Evolutionary conservation across 2,113 vertebrate genomes (phyloP).

Genomic region (Hippoglossus stenolepis): DNA sequence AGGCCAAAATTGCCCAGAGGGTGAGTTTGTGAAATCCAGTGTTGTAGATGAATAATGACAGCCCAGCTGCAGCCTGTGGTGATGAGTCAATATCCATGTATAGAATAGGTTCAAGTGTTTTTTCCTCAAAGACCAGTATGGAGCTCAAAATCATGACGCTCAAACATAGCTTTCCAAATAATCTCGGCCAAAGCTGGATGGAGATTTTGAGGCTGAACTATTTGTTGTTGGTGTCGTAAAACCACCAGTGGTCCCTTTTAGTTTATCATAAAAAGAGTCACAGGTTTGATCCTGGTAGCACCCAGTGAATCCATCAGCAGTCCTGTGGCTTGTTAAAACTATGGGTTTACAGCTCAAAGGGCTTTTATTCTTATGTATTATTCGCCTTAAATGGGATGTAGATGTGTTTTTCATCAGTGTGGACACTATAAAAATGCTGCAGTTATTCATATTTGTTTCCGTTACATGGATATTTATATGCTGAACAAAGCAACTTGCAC

Average conservation of each 20-base stretch:
- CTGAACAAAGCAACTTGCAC: background rate
- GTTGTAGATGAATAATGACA: slow-evolving; percentile 43
- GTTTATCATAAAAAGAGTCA: too few relatives aligned
- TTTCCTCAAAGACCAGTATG: background rate
- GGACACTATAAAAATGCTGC: background rate
- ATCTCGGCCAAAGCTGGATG: background rate
- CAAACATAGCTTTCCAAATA: background rate
- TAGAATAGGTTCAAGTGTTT: slow-evolving; percentile 2
- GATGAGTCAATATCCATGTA: slow-evolving; percentile 55
- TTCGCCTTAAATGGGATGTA: background rate
- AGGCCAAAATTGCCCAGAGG: slow-evolving; percentile 41
- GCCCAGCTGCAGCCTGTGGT: slow-evolving; percentile 20
- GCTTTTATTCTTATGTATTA: background rate
- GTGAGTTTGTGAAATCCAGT: slow-evolving; percentile 38
- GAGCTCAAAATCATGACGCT: background rate
- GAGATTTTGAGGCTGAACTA: background rate
- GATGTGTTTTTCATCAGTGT: background rate
- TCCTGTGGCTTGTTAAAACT: background rate
- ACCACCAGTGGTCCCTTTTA: too few relatives aligned
- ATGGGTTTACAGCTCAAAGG: background rate
- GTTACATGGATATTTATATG: background rate
- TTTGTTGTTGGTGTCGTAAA: too few relatives aligned
- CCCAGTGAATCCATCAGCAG: background rate
- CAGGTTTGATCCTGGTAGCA: background rate
- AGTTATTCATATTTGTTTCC: background rate